phyloP scores from a whole-genome alignment of 2,797 vertebrate genomes.

The Chlorospingus semifuscus region DNA sequence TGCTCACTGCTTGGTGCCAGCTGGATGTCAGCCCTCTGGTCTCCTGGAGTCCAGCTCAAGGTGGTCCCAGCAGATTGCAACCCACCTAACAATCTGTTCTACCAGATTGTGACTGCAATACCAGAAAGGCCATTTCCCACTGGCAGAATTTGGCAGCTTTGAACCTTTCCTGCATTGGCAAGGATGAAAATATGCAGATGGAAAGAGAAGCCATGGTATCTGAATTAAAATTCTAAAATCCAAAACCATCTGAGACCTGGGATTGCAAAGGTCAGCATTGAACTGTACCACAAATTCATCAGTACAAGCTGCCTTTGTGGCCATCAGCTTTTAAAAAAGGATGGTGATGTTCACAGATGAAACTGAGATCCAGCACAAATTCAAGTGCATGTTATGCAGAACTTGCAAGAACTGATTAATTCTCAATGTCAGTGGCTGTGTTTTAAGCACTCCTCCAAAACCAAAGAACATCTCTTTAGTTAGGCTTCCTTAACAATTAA shows the following conservation, averaged over 20 bases:
- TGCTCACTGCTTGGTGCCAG: background rate
- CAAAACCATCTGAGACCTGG: background rate
- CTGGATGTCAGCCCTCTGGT: background rate
- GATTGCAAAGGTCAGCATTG: background rate
- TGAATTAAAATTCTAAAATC: background rate
- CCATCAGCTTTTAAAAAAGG: background rate
- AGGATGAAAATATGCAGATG: background rate
- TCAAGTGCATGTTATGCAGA: background rate
- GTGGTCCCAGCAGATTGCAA: background rate
- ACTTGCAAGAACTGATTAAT: background rate
- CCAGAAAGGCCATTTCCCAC: slow-evolving; percentile 2
- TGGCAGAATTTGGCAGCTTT: background rate
- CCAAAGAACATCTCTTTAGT: background rate
- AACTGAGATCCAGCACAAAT: background rate
- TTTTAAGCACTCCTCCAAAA: background rate
- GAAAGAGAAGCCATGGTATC: background rate
- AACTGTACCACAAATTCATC: background rate
- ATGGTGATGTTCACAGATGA: background rate
- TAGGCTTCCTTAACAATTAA: background rate
- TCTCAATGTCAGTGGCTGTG: background rate
- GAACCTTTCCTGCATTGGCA: background rate
- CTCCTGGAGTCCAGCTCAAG: background rate
- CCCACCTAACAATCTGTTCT: slow-evolving; percentile 19
- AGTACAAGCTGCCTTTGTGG: background rate
- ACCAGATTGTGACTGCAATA: background rate